Conservation (phyloP, 2,113 vertebrate genomes). For the Percopsis transmontana region DNA sequence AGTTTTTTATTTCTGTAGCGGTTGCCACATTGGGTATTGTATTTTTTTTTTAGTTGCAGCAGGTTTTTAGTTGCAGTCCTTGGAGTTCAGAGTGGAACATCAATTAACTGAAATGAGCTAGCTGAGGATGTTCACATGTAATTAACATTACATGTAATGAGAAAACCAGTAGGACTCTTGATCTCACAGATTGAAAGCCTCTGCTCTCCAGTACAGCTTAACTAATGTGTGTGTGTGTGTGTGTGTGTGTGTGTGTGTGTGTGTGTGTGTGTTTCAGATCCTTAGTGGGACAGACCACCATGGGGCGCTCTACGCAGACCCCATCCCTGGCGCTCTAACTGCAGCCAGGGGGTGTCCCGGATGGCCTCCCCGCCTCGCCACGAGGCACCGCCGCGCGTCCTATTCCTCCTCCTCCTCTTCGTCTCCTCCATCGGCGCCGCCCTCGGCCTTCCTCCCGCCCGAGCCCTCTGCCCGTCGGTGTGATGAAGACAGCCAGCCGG, state of each 20-base stretch:
- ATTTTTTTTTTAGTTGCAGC: no score
- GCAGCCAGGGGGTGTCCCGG: constrained; percentile 38
- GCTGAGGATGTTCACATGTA: no score
- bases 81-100: no score
- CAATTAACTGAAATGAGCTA: no score
- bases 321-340: constrained; percentile 47
- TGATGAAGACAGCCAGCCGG: constrained; percentile 87
- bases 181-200: no score
- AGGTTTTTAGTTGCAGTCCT: no score
- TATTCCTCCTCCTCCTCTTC: constrained; percentile 1
- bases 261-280: neutral
- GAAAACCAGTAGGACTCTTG: no score
- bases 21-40: no score
- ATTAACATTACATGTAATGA: no score
- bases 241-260: neutral
- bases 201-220: neutral
- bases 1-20: no score
- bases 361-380: constrained; percentile 58
- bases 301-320: neutral
- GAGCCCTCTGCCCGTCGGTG: constrained; percentile 49
- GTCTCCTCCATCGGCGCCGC: neutral
- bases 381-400: constrained; percentile 23
- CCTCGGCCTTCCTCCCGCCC: constrained; percentile 43
- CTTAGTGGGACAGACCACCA: no score
- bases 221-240: neutral